A percentile compares a stretch with the other conserved stretches of the same genome.
Conservation (phyloP, 2,888 invertebrate genomes). For the Xestobium rufovillosum region DNA sequence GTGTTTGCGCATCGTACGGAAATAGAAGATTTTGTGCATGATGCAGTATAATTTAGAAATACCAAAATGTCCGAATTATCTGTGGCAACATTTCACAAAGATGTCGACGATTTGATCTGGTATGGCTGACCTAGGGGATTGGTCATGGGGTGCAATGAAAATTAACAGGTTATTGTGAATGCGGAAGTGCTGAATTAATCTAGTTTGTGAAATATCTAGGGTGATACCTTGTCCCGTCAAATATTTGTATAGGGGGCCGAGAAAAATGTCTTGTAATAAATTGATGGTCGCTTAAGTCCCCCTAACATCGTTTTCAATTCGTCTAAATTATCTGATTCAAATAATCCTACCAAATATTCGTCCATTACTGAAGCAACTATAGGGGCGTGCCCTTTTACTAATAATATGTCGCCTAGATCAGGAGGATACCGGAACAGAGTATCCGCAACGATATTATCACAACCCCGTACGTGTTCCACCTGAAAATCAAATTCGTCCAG, state of each 20-base stretch:
- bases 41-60: slow-evolving; percentile 1
- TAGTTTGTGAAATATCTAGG: neutral
- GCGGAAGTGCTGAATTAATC: neutral
- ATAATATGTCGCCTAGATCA: too few relatives aligned
- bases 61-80: slow-evolving; percentile 1
- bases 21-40: neutral
- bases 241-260: neutral
- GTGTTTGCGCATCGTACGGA: neutral
- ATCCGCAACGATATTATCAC: too few relatives aligned
- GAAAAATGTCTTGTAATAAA: slow-evolving; percentile 1
- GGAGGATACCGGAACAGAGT: too few relatives aligned
- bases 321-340: neutral
- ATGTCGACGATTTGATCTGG: neutral
- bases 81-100: neutral
- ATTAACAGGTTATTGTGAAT: slow-evolving; percentile 1
- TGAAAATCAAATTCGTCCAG: too few relatives aligned
- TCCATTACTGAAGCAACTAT: slow-evolving; percentile 1
- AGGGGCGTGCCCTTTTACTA: neutral
- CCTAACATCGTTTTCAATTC: neutral
- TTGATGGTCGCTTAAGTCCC: neutral
- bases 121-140: neutral
- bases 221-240: slow-evolving; percentile 1
- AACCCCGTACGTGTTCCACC: too few relatives aligned
- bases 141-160: neutral
- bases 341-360: neutral